Evolutionary conservation across 2,888 invertebrate species (phyloP), one percentile per base, ranked within the genome.

Genomic region (Parnassius apollo): DNA sequence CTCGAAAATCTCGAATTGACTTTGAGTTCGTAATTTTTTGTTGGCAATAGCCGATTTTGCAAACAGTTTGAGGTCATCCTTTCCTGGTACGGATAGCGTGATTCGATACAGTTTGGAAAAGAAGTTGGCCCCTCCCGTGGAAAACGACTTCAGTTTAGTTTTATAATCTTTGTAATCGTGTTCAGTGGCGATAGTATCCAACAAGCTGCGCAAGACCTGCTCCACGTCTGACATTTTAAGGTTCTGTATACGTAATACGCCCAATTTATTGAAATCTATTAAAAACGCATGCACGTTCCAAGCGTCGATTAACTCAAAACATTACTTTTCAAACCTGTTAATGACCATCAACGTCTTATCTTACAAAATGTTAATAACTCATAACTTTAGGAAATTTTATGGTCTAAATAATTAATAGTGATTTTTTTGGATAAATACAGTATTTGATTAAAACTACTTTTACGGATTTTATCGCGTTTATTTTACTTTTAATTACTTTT

Each of bases 51-150:
- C 82, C 0, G 85, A 76, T 67, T 75, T 75, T 10, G 71, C 73
- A 49, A 74, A 75, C 0, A 74, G 58, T 10, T 71, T 70, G 1
- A 75, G 62, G 54, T 73, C 70, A 9, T 74, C 71, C 56, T 72
- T 74, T 9, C 70, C 61, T 0, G 67, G 64, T 1, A 73, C 71
- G 2, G 68, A 68, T 45, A 84, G 66, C 2, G 71, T 75, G 1
- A 73, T 73, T 35, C 68, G 61, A 59, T 71, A 79, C 1, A 85
- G 64, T n/a, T 70, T 69, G 0, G 85, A 82, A 0, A 81, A 81
- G 65, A 78, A 84, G 66, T 85, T 86, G 0, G 78, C 82, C 2
- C 85, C 86, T 4, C 70, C 80, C 0, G 75, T 77, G 4, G 72
- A 68, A 9, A 81, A 68, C 1, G 76, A 68, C 25, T 74, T 68